Evolutionary conservation across 2,113 vertebrate genomes (phyloP), one percentile per base, ranked within the genome.

Genomic region (Rhadina sibilatrix): DNA sequence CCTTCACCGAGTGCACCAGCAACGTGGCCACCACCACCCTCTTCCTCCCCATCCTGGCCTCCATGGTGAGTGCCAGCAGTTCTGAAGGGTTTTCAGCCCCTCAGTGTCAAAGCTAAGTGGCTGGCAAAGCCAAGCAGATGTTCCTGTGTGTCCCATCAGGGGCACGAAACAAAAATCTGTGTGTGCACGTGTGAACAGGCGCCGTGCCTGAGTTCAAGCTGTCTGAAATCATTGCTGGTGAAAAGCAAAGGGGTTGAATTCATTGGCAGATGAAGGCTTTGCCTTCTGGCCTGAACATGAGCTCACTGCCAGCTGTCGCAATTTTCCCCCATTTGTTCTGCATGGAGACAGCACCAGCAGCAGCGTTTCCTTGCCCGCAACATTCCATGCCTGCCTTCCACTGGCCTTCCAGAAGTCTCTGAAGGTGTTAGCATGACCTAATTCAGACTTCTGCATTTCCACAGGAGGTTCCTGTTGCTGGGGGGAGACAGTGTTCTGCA

Each of bases 21-120:
- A 99, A 99, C 6, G 99, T 98, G 38, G 98, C 99, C 95, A 99
- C 99, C 89, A 99, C 99, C 78, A 99, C 99, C 0, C 97, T 99
- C 82, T 99, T 99, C 83, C 98, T 99, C 68, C 99, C 99, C 75
- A 99, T 99, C 35, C 91, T 99, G 95, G 99, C 98, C 56, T 99
- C 99, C 33, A 98, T 99, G 99, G 99, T 99, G 97, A 98, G 97
- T n/a, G 33, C 65, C 71, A 76, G 42, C 42, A 4, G 10, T 47
- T 20, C 70, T 37, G 63, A 93, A 40, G 40, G 13, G 40, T 40
- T 31, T 63, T 37, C 54, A 52, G 21, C 31, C 37, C 35, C 49
- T 65, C 46, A n/a, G 3, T 6, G 46, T 13, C 47, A 49, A 60
- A 71, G 13, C 9, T 7, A 20, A 24, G 52, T 30, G 72, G 22